Conservation (phyloP, 1,140 invertebrate genomes). For the Drosophila biarmipes region DNA sequence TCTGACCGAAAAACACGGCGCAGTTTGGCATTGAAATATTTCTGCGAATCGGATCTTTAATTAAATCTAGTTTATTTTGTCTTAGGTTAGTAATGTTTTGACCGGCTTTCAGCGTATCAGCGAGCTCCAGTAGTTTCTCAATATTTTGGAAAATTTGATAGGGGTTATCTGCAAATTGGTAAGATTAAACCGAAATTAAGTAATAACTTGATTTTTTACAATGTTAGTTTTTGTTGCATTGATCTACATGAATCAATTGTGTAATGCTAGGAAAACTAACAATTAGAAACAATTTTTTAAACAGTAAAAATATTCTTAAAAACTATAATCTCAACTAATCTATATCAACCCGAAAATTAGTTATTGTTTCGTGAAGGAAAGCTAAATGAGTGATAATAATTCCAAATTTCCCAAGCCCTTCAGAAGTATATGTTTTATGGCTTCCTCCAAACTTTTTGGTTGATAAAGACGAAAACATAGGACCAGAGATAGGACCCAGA, state of each 20-base stretch:
- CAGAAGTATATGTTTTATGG: not conserved
- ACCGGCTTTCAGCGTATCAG: constrained; percentile 34
- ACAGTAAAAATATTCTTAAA: not conserved
- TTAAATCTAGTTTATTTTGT: constrained; percentile 32
- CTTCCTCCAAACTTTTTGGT: not conserved
- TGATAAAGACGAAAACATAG: constrained; percentile 1
- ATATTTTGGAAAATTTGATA: constrained; percentile 6
- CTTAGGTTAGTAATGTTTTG: constrained; percentile 48
- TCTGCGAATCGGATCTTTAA: constrained; percentile 2
- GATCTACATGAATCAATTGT: too few relatives aligned
- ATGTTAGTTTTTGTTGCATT: not conserved
- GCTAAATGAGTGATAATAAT: not conserved
- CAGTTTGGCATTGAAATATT: constrained; percentile 61
- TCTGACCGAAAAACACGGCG: constrained; percentile 47
- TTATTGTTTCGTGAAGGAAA: too few relatives aligned
- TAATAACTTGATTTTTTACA: not conserved
- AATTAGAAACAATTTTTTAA: accelerated
- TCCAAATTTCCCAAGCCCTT: not conserved
- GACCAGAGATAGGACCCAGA: constrained; percentile 18
- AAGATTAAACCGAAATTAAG: constrained; percentile 20
- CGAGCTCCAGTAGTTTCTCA: constrained; percentile 5
- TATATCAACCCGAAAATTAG: too few relatives aligned
- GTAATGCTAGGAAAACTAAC: not conserved
- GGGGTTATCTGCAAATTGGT: constrained; percentile 19
- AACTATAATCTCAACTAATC: too few relatives aligned